Evolutionary conservation across 37 sponge, comb jelly and placozoan species (phyloP).

Genomic region (Spongia lamella): DNA sequence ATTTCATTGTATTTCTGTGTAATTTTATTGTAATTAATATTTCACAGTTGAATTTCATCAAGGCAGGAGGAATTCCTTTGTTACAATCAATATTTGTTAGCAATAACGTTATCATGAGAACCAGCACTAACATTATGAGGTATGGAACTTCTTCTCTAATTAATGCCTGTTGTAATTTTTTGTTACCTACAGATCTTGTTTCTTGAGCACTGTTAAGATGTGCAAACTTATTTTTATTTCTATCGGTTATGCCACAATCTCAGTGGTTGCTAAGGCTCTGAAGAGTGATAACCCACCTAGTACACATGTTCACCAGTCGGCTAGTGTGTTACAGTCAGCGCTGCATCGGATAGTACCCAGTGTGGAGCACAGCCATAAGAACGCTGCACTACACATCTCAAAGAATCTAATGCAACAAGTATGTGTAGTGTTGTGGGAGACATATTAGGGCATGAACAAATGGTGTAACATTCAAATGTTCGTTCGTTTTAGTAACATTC

Average conservation of each 20-base stretch:
- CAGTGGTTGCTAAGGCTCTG: constrained; percentile 44
- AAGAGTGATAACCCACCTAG: constrained; percentile 14
- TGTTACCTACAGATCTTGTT: constrained; percentile 42
- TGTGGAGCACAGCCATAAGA: constrained; percentile 44
- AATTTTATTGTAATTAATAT: neutral
- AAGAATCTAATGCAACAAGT: no score
- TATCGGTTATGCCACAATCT: constrained; percentile 55
- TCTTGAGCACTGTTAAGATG: constrained; percentile 30
- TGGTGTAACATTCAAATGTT: no score
- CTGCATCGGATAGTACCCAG: constrained; percentile 36
- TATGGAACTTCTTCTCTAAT: neutral
- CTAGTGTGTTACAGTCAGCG: constrained; percentile 46
- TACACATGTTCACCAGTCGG: constrained; percentile 3
- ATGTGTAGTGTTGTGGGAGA: no score
- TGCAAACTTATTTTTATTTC: constrained; percentile 52
- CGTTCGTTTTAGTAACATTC: no score
- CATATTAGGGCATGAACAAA: no score
- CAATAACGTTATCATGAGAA: constrained; percentile 6
- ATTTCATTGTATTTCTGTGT: no score
- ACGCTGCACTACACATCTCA: neutral
- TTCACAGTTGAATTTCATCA: constrained; percentile 46
- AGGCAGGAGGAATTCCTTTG: constrained; percentile 60
- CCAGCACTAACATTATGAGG: neutral
- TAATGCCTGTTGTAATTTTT: neutral
- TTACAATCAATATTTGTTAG: constrained; percentile 40